phyloP scores from a whole-genome alignment of 2,888 invertebrate genomes.

The Steromphala cineraria region DNA sequence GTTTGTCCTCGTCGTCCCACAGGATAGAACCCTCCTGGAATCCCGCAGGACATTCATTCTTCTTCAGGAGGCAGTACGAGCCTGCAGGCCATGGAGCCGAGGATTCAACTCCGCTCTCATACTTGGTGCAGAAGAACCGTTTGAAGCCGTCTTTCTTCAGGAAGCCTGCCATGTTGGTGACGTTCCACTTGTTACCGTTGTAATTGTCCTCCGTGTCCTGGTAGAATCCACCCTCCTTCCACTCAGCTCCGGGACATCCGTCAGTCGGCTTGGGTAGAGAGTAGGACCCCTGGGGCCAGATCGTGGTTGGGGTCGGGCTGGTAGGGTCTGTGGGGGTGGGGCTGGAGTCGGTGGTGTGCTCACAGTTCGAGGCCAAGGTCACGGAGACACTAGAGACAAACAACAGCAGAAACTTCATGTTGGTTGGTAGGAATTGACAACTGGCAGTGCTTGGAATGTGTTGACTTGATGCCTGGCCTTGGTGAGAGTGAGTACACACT shows the following conservation, averaged over 20 bases:
- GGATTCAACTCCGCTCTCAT: not conserved
- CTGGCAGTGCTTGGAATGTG: not conserved
- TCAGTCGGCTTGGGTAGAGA: not conserved
- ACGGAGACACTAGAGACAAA: not conserved
- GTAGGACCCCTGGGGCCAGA: not conserved
- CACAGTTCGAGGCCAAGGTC: not conserved
- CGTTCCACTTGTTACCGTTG: not conserved
- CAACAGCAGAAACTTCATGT: not conserved
- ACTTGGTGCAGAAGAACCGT: not conserved
- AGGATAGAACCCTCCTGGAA: not conserved
- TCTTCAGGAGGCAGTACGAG: not conserved
- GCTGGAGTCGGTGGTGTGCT: not conserved
- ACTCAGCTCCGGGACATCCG: not conserved
- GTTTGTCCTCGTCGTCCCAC: not conserved
- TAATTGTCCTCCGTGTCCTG: not conserved
- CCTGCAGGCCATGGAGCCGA: not conserved
- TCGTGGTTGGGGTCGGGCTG: not conserved
- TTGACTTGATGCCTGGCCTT: no score
- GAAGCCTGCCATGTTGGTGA: not conserved
- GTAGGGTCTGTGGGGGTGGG: not conserved
- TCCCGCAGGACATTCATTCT: not conserved
- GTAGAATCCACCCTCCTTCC: not conserved
- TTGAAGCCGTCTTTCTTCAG: not conserved
- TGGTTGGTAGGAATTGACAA: not conserved
- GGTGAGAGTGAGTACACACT: no score